phyloP scores from a whole-genome alignment of 2,888 invertebrate genomes.

The Latrodectus elegans region DNA sequence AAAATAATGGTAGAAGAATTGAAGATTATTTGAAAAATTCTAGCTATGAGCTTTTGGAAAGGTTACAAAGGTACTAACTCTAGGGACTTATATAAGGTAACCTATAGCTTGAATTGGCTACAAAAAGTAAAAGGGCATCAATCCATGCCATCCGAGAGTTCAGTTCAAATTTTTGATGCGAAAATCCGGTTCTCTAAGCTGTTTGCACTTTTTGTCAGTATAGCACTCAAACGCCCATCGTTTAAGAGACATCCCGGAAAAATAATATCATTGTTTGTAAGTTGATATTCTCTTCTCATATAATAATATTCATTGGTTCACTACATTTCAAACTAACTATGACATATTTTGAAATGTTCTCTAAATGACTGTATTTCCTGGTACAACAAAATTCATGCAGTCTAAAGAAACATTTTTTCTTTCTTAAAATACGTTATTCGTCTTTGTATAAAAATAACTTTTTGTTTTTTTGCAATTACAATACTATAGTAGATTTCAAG shows the following conservation, averaged over 20 bases:
- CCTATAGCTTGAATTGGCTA: constrained; percentile 39
- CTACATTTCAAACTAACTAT: too few relatives aligned
- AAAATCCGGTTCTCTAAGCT: constrained; percentile 56
- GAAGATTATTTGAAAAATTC: constrained; percentile 39
- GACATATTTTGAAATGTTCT: too few relatives aligned
- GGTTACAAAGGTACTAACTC: constrained; percentile 27
- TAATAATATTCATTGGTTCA: too few relatives aligned
- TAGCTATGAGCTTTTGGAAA: constrained; percentile 40
- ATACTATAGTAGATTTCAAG: too few relatives aligned
- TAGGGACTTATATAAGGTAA: constrained; percentile 40
- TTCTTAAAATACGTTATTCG: too few relatives aligned
- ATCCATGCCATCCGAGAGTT: constrained; percentile 34
- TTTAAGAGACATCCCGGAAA: constrained; percentile 8
- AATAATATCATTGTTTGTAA: not conserved
- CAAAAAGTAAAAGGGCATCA: constrained; percentile 20
- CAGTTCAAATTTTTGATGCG: constrained; percentile 27
- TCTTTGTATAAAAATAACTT: too few relatives aligned
- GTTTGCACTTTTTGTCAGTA: constrained; percentile 33
- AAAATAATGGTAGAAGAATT: not conserved
- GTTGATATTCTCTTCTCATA: too few relatives aligned
- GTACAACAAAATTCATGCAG: too few relatives aligned
- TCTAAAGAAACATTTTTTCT: too few relatives aligned
- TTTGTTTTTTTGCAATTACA: too few relatives aligned
- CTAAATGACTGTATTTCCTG: too few relatives aligned
- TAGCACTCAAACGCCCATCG: constrained; percentile 38